Evolutionary conservation across 2,113 vertebrate genomes (phyloP), one percentile per base, ranked within the genome.

Genomic region (Haplotaxodon microlepis): DNA sequence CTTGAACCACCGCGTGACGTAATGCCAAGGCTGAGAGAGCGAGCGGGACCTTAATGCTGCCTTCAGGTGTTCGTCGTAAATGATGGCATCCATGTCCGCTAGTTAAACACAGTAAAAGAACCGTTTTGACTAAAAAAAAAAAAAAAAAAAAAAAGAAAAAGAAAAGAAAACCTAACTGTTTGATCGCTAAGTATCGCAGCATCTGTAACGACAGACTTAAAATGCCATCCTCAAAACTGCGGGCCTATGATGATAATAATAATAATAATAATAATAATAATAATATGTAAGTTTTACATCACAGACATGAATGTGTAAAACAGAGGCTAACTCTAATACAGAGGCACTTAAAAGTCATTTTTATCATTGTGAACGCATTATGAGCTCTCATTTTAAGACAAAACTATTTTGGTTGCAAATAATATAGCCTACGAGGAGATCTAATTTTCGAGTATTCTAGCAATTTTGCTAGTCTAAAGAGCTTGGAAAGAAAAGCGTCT

Each of bases 1-100:
- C 83, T 9, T 82, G 86, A 83, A 89, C 86, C 76, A 80, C 51
- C 38, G 34, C 86, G 86, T 96, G 96, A 96, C 95, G 95, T 96
- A 84, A 96, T 96, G 92, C 87, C 84, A 92, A 86, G 88, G 89
- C 85, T 92, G 86, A 40, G 63, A 57, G 89, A 92, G 87, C 80
- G 89, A 90, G 90, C 59, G 91, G 92, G 90, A 91, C 89, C 87
- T 53, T 78, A 54, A 50, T 63, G 93, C 45, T 89, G 88, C 90
- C 31, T 93, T 94, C 73, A 92, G 1, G 6, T 6, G 6, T 50
- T 24, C 50, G n/a, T 84, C 40, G 86, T 69, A 88, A 83, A 63
- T 53, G 3, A 38, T 2, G 34, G 0, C 0, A 73, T 2, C 21
- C 8, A 56, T 14, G 34, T 5, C 17, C 6, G 17, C 24, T 16